phyloP scores from a whole-genome alignment of 2,113 vertebrate species.

The Enhydra lutris region DNA sequence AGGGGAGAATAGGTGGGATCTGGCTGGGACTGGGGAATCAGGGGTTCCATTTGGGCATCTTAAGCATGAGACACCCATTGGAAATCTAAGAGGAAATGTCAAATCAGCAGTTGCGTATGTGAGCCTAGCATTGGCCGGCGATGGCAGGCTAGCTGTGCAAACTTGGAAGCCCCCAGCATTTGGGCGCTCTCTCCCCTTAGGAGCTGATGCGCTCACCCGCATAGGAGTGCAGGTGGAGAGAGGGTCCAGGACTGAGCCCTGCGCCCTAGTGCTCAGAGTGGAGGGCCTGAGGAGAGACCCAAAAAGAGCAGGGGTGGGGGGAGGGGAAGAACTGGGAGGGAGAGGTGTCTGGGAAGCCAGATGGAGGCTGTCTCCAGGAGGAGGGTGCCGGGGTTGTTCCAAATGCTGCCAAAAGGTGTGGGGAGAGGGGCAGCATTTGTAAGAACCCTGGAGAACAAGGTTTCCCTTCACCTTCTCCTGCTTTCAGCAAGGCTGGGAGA shows the following conservation, averaged over 20 bases:
- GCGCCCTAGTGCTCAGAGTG: fast-evolving
- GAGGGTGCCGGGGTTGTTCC: background rate
- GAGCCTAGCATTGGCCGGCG: background rate
- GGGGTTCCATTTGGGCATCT: background rate
- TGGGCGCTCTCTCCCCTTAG: no score
- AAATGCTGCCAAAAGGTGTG: fast-evolving
- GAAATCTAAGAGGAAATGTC: background rate
- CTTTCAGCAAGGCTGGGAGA: background rate
- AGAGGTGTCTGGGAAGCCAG: background rate
- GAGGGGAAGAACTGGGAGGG: background rate
- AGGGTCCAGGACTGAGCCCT: background rate
- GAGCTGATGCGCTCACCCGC: no score
- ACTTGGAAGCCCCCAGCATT: background rate
- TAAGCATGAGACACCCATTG: background rate
- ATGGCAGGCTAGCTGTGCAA: background rate
- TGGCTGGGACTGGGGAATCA: background rate
- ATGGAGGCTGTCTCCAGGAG: no score
- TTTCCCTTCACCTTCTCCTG: no score
- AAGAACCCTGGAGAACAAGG: background rate
- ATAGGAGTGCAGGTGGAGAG: no score
- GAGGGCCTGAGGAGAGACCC: background rate
- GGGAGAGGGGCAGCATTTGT: no score
- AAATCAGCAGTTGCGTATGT: background rate
- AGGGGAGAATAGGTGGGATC: background rate
- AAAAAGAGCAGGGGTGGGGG: fast-evolving